Percentiles rank a stretch among this genome's conserved stretches.
phyloP scores from a whole-genome alignment of 2,113 vertebrate species.

The Crotalus horridus region DNA sequence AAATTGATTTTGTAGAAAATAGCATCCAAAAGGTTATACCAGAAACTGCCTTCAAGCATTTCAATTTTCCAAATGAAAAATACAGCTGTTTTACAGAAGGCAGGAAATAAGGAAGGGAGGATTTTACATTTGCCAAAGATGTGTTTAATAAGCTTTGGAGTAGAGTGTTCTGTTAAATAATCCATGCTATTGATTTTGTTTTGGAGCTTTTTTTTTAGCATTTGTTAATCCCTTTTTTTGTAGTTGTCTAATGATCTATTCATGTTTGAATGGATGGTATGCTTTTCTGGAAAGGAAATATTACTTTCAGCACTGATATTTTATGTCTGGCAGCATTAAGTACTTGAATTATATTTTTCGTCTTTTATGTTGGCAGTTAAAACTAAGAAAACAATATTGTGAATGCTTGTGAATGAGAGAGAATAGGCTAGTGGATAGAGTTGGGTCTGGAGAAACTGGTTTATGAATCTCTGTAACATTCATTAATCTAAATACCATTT shows the following conservation, averaged over 20 bases:
- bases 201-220: neutral
- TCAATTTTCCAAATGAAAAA: neutral
- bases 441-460: neutral
- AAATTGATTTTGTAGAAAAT: neutral
- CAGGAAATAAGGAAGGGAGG: neutral
- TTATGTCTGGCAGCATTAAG: neutral
- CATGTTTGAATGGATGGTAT: neutral
- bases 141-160: neutral
- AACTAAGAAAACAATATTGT: neutral
- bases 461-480: too few relatives aligned
- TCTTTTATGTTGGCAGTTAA: slow-evolving; percentile 16
- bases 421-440: neutral
- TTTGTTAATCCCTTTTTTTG: neutral
- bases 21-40: slow-evolving; percentile 3
- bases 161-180: neutral
- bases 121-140: neutral
- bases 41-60: slow-evolving; percentile 13
- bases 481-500: neutral
- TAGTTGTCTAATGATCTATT: neutral
- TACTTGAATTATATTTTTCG: neutral
- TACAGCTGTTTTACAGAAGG: neutral
- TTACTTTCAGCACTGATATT: slow-evolving; percentile 9
- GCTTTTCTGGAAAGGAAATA: neutral
- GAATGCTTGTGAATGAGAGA: neutral
- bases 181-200: neutral